These are phyloP conservation scores for Spatula versicolor DNA, from an alignment of 2,797 vertebrate species.

Conservation along the genomic window DNA sequence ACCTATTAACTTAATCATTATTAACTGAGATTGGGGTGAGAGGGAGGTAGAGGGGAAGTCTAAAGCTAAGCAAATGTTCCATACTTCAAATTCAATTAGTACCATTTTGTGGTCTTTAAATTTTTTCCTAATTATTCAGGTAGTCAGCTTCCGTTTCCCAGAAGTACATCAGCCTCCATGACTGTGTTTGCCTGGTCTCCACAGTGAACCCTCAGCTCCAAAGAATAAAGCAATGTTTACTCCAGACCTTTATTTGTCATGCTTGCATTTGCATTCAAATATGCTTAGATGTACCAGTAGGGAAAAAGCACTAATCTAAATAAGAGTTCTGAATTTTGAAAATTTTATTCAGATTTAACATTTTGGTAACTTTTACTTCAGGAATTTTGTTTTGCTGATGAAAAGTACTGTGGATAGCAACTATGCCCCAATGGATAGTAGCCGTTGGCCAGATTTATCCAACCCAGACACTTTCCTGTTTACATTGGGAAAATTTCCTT, in stretches of 20 bases:
- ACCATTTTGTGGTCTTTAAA: not conserved
- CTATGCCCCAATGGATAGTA: not conserved
- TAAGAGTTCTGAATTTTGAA: constrained; percentile 27
- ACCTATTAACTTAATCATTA: not conserved
- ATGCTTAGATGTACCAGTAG: not conserved
- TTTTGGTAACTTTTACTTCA: not conserved
- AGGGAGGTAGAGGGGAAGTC: not conserved
- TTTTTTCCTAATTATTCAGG: not conserved
- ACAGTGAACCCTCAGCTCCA: not conserved
- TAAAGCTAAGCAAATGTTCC: not conserved
- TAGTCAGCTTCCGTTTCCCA: not conserved
- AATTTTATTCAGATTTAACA: constrained; percentile 15
- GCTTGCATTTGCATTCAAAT: constrained; percentile 37
- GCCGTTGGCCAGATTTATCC: not conserved
- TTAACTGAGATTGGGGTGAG: not conserved
- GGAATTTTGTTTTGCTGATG: constrained; percentile 14
- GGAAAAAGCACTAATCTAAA: constrained; percentile 12
- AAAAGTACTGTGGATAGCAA: not conserved
- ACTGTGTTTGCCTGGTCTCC: not conserved
- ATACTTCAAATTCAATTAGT: not conserved
- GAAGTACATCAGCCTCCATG: not conserved
- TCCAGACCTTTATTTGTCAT: constrained; percentile 10
- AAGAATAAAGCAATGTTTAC: not conserved
- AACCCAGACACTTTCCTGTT: not conserved
- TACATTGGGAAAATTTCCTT: constrained; percentile 2